These are phyloP conservation scores for Zonotrichia leucophrys DNA, from an alignment of 2,113 vertebrate species.

Conservation along the genomic window DNA sequence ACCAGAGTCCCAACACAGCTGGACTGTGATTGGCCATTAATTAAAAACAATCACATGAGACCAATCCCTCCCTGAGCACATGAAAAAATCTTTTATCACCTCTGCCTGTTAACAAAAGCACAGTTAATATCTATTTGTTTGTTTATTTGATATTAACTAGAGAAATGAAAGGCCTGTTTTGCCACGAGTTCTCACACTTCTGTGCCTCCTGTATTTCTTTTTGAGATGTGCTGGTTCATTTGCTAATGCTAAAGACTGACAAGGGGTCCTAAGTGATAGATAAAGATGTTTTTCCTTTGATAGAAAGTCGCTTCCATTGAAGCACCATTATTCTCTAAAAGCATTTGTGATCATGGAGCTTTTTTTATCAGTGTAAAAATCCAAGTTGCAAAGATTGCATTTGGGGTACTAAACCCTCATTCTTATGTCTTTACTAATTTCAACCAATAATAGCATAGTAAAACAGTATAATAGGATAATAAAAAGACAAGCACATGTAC, in stretches of 20 bases:
- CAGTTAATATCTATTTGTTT: background rate
- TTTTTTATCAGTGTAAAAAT: background rate
- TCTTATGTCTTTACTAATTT: background rate
- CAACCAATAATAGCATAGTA: background rate
- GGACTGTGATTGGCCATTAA: too few species aligned
- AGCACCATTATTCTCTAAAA: background rate
- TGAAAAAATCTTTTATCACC: background rate
- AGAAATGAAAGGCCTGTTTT: background rate
- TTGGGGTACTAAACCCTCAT: background rate
- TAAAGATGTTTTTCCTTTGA: background rate
- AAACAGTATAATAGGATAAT: background rate
- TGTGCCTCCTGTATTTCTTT: background rate
- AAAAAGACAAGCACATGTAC: background rate
- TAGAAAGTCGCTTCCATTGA: background rate
- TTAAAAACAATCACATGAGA: too few species aligned
- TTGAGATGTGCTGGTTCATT: background rate
- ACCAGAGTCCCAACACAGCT: too few species aligned
- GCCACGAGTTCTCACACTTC: background rate
- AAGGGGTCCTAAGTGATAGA: background rate
- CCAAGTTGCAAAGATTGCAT: background rate
- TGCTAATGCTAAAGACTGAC: background rate
- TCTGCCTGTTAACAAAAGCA: background rate
- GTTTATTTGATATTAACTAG: background rate
- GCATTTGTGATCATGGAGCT: rapidly evolving
- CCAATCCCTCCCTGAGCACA: background rate